Evolutionary conservation across 2,888 invertebrate genomes (phyloP), one percentile per base, ranked within the genome.

Genomic region (Orchestes rusci): DNA sequence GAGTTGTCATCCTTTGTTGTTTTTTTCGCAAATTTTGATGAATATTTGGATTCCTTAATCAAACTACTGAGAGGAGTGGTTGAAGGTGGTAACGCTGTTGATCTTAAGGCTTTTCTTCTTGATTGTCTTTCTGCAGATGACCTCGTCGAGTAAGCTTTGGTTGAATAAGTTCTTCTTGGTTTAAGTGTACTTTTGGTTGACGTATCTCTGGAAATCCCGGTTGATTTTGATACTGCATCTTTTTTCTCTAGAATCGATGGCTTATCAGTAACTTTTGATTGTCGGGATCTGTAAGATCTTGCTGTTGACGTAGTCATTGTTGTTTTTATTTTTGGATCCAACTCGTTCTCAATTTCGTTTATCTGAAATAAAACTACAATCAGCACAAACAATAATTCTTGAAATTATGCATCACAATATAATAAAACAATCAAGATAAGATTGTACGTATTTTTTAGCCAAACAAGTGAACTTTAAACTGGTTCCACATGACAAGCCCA

Each of bases 321-420:
- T 27, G 45, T 17, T 2, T 48, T 20, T 4, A 49, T 15, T 52
- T 55, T 58, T 2, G 59, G 56, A 2, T 52, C 54, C 28, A 62
- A 28, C 47, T 60, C 61, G 37, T 62, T 62, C 16, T 61, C 60
- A 16, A 45, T 52, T 8, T 59, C 56, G 20, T 59, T 57, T 4
- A 53, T 42, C 57, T 59, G 45, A 30, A 54, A 54, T 33, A 45
- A 44, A 34, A 46, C n/a, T n/a, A n/a, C n/a, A n/a, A n/a, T n/a
- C n/a, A n/a, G n/a, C n/a, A n/a, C n/a, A n/a, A n/a, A n/a, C n/a
- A n/a, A n/a, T n/a, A n/a, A n/a, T n/a, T n/a, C n/a, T n/a, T n/a
- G n/a, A n/a, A n/a, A n/a, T n/a, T n/a, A n/a, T n/a, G n/a, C n/a
- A n/a, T n/a, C n/a, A n/a, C n/a, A n/a, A n/a, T n/a, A n/a, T n/a